phyloP scores from a whole-genome alignment of 2,113 vertebrate species.

The Bubo blakistoni region DNA sequence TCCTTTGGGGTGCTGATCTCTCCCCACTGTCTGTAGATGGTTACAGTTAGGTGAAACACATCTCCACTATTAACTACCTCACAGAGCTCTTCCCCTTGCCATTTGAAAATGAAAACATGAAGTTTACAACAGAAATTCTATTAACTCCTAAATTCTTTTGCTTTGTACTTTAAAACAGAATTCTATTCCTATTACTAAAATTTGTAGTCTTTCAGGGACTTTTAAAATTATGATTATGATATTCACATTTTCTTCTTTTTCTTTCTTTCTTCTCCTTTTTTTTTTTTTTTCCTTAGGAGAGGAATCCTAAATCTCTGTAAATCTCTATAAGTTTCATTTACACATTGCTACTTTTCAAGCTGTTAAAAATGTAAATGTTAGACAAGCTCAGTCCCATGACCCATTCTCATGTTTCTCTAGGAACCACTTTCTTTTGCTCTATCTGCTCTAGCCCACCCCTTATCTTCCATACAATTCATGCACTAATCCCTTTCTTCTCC shows the following conservation, averaged over 20 bases:
- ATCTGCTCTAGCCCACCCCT: neutral
- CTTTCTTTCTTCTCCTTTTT: neutral
- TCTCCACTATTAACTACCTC: neutral
- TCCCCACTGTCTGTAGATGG: neutral
- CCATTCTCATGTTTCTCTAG: neutral
- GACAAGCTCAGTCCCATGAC: neutral
- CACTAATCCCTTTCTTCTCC: neutral
- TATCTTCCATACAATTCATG: neutral
- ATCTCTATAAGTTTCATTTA: neutral
- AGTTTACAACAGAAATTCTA: neutral
- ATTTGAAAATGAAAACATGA: neutral
- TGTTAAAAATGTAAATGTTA: neutral
- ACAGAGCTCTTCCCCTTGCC: neutral
- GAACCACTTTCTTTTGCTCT: neutral
- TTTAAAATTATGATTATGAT: neutral
- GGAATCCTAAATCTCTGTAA: neutral
- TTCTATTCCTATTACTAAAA: neutral
- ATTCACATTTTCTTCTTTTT: neutral
- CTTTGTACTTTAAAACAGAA: neutral
- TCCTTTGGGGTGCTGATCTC: neutral
- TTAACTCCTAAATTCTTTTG: neutral
- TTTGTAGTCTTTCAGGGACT: neutral
- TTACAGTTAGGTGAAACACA: neutral
- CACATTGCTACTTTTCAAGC: neutral
- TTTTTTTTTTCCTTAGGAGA: neutral